Conservation (phyloP, 2,888 invertebrate genomes). For the Thumatha senex region DNA sequence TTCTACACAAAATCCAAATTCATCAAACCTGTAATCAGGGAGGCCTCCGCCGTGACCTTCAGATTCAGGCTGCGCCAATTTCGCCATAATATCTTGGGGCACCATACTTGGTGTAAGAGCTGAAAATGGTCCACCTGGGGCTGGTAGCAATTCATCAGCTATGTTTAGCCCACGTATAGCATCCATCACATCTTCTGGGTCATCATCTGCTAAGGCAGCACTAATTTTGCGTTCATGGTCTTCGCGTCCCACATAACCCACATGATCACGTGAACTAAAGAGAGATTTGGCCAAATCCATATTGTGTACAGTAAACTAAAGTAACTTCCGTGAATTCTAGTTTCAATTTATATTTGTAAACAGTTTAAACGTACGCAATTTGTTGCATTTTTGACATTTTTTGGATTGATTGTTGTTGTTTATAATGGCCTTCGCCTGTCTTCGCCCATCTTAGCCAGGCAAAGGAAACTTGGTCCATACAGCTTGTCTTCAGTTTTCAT, state of each 20-base stretch:
- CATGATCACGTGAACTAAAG: constrained; percentile 93
- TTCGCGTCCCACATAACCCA: constrained; percentile 94
- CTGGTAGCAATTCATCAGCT: constrained; percentile 88
- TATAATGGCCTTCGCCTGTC: no score
- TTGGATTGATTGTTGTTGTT: no score
- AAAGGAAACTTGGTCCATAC: no score
- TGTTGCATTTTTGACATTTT: no score
- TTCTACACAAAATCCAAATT: constrained; percentile 98
- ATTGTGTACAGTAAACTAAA: constrained; percentile 25
- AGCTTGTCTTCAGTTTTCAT: no score
- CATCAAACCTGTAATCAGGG: constrained; percentile 92
- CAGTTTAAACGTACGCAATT: constrained; percentile 24
- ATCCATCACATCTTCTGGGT: constrained; percentile 85
- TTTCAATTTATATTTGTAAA: constrained; percentile 10
- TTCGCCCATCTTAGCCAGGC: no score
- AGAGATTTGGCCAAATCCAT: constrained; percentile 97
- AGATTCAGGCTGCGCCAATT: constrained; percentile 90
- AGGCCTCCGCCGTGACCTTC: constrained; percentile 85
- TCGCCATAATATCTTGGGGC: constrained; percentile 96
- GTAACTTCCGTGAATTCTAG: neutral
- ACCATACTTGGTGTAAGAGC: constrained; percentile 98
- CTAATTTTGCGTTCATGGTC: constrained; percentile 92
- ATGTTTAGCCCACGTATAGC: constrained; percentile 87
- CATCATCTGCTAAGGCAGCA: constrained; percentile 91
- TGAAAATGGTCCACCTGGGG: constrained; percentile 96